Base-by-base conservation (phyloP, 2,113 vertebrate genomes). In the Hippocampus mohnikei region DNA sequence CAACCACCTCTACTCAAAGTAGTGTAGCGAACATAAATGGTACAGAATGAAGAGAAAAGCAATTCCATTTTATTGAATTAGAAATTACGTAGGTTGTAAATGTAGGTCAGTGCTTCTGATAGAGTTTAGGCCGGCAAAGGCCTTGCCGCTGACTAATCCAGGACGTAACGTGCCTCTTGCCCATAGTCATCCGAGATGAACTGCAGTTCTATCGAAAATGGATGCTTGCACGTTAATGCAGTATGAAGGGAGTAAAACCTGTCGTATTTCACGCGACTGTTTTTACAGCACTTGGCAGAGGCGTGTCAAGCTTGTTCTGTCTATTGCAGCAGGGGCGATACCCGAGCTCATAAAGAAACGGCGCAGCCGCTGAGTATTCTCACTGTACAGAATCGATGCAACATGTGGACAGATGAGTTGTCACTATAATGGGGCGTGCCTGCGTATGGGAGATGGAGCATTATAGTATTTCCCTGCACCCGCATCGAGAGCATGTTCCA, bases 401-500 rank as follows among this genome's bases (percentile, higher is more conserved):
- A 76, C 63, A 44, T 52, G 56, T 68, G 74, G 75, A 66, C 59
- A 33, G 67, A 62, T 62, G 5, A 12, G 68, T 61, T 78, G 67
- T 72, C 64, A 65, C 16, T 29, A 65, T 58, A 46, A 66, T 33
- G 70, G 71, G 72, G 66, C 66, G 66, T 73, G 78, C 50, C 70
- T 69, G 63, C 69, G 11, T 60, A 18, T n/a, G 15, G 37, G 66
- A 78, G 55, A 73, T 65, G 50, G 60, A 67, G 41, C 15, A 16
- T 27, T 27, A 66, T 66, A 68, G 33, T 66, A 33, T 61, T 23
- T 50, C 53, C 80, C 75, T 68, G 64, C 70, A 72, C 81, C 74
- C 68, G 66, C 73, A 63, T 25, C 64, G n/a, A 25, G 29, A 79
- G 65, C 52, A 62, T n/a, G 62, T 60, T 78, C 23, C 56, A 70